A percentile compares a stretch with the other conserved stretches of the same genome.
phyloP scores from a whole-genome alignment of 2,797 vertebrate genomes.

The Simalia tracyae region DNA sequence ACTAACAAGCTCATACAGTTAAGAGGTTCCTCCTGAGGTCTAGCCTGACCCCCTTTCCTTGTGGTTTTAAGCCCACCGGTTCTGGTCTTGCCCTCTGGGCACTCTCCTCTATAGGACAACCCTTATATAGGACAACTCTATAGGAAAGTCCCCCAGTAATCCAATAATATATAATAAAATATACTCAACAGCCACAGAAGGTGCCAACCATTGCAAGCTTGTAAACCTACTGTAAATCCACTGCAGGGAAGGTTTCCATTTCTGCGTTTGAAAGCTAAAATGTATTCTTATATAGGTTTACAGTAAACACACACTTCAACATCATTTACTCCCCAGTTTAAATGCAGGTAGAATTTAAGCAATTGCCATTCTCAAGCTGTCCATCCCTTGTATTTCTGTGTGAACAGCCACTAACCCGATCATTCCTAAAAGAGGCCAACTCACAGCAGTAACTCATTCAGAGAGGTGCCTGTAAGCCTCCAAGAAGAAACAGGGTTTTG shows the following conservation, averaged over 20 bases:
- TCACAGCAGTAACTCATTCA: not conserved
- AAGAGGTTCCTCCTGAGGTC: too few relatives aligned
- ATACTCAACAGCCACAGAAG: not conserved
- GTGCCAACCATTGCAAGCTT: not conserved
- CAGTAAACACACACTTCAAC: not conserved
- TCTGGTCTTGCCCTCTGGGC: too few relatives aligned
- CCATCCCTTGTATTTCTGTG: not conserved
- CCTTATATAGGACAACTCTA: too few relatives aligned
- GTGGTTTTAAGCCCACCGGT: too few relatives aligned
- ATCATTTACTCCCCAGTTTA: not conserved
- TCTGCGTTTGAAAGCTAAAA: not conserved
- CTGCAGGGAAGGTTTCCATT: not conserved
- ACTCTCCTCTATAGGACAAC: too few relatives aligned
- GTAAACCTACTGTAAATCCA: not conserved
- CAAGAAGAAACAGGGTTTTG: not conserved
- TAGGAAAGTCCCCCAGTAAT: not conserved
- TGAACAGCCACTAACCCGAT: not conserved
- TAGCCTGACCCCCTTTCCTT: too few relatives aligned
- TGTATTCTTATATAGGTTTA: not conserved
- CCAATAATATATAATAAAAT: not conserved
- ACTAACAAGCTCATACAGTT: too few relatives aligned
- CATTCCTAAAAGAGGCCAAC: not conserved
- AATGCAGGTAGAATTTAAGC: not conserved
- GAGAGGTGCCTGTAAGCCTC: not conserved
- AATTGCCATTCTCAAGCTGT: not conserved